Evolutionary conservation across 2,888 invertebrate genomes (phyloP).

Genomic region (Willowsia nigromaculata): DNA sequence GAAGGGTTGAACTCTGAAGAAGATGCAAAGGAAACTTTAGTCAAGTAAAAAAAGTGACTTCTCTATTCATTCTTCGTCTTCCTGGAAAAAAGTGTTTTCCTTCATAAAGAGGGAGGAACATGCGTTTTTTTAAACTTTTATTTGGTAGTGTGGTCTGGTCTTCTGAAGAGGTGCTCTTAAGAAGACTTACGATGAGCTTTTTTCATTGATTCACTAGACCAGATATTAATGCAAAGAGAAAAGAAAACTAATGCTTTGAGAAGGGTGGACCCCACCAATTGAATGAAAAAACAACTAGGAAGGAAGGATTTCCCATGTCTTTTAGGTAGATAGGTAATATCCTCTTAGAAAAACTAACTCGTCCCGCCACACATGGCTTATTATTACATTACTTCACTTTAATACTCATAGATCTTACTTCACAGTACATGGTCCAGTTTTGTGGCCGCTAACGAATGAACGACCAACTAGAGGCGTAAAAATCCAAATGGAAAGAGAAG

Average conservation of each 20-base stretch:
- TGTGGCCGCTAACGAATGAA: neutral
- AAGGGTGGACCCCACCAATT: conserved; percentile 39
- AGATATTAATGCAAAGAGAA: conserved; percentile 47
- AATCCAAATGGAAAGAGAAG: neutral
- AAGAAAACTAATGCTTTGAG: neutral
- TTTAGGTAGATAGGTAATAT: conserved; percentile 1
- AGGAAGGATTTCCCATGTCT: neutral
- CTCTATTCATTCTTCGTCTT: conserved; percentile 6
- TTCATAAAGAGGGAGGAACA: conserved; percentile 8
- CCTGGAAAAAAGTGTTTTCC: conserved; percentile 23
- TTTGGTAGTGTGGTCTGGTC: neutral
- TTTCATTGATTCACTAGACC: conserved; percentile 51
- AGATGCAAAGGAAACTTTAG: conserved; percentile 30
- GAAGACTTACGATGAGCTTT: conserved; percentile 32
- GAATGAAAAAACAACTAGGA: neutral
- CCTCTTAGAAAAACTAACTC: conserved; percentile 1
- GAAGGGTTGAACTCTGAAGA: conserved; percentile 31
- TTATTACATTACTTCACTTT: conserved; percentile 14
- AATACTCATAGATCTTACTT: no score
- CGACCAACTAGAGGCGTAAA: neutral
- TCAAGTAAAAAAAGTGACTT: conserved; percentile 43
- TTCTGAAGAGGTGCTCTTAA: conserved; percentile 33
- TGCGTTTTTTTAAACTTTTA: conserved; percentile 17
- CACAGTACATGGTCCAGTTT: neutral
- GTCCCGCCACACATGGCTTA: conserved; percentile 11